Percentiles rank a stretch among this genome's conserved stretches.
Evolutionary conservation across 2,797 vertebrate genomes (phyloP).

Genomic region (Lepus townsendii): DNA sequence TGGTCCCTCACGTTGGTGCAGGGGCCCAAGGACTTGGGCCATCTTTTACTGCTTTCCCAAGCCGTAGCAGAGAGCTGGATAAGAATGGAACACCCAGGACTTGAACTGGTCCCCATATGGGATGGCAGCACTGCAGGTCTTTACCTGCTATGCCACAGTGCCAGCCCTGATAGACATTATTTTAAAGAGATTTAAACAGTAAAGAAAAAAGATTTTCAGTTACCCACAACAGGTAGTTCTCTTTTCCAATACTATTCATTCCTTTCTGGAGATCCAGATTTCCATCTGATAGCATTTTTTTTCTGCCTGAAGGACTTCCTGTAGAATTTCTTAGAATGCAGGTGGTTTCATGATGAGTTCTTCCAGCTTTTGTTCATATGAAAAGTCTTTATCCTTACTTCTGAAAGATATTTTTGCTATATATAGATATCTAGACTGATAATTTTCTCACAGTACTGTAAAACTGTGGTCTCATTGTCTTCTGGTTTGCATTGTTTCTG

Average conservation of each 20-base stretch:
- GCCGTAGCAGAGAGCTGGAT: too few species aligned
- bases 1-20: too few species aligned
- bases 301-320: neutral
- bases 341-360: neutral
- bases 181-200: constrained; percentile 1
- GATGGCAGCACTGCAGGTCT: too few species aligned
- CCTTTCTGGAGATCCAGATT: neutral
- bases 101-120: too few species aligned
- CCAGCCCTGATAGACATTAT: neutral
- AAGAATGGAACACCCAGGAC: too few species aligned
- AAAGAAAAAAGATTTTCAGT: neutral
- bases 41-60: too few species aligned
- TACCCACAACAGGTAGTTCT: neutral
- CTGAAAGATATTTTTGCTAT: neutral
- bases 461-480: neutral
- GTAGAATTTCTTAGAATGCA: neutral
- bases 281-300: neutral
- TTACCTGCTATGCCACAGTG: too few species aligned
- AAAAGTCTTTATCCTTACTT: neutral
- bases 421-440: neutral
- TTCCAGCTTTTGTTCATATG: neutral
- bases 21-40: too few species aligned
- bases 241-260: too few species aligned
- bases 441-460: neutral
- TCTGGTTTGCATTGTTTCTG: neutral